Evolutionary conservation across 2,888 invertebrate species (phyloP).

Genomic region (Crocallis elinguaria): DNA sequence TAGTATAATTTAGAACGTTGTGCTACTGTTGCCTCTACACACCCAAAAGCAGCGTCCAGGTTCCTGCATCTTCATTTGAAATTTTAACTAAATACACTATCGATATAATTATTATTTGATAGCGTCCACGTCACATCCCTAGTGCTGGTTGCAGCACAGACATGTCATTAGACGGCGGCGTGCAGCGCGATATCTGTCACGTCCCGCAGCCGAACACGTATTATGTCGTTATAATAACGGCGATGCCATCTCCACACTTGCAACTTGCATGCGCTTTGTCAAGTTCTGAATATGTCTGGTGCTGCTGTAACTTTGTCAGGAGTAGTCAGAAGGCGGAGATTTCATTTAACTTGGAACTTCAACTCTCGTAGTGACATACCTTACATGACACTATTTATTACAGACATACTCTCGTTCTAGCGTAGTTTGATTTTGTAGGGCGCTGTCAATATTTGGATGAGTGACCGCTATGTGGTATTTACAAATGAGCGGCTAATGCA

Average conservation of each 20-base stretch:
- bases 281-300: constrained; percentile 1
- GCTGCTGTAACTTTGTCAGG: background rate
- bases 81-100: too few relatives aligned
- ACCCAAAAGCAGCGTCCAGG: too few relatives aligned
- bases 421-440: too few relatives aligned
- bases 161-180: constrained; percentile 64
- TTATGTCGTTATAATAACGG: constrained; percentile 47
- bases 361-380: background rate
- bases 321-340: background rate
- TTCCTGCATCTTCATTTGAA: too few relatives aligned
- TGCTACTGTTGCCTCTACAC: too few relatives aligned
- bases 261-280: constrained; percentile 31
- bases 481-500: too few relatives aligned
- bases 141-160: constrained; percentile 51
- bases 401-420: too few relatives aligned
- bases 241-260: constrained; percentile 29
- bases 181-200: constrained; percentile 53
- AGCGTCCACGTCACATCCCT: constrained; percentile 31
- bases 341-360: background rate
- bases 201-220: constrained; percentile 47
- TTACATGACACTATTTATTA: background rate
- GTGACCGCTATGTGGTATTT: too few relatives aligned
- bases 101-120: constrained; percentile 12
- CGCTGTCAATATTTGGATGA: too few relatives aligned
- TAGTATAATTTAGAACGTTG: too few relatives aligned